phyloP scores from a whole-genome alignment of 2,113 vertebrate species.

The Heterotilapia buettikoferi region DNA sequence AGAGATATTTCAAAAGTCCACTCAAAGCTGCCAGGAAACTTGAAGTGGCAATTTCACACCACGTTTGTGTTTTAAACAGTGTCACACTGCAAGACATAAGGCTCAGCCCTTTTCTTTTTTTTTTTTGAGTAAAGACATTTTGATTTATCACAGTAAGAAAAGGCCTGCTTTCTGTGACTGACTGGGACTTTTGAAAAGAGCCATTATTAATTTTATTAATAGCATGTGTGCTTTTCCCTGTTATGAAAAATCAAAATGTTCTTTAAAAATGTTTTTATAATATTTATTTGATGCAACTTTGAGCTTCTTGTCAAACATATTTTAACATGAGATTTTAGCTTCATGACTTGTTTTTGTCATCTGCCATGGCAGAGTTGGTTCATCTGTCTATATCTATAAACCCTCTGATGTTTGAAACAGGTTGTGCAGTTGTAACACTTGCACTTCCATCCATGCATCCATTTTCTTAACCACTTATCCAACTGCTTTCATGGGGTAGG shows the following conservation, averaged over 20 bases:
- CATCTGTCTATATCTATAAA: neutral
- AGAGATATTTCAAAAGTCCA: neutral
- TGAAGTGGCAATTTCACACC: neutral
- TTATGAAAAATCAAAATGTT: neutral
- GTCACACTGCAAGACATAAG: neutral
- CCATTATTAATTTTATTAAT: neutral
- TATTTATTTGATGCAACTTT: neutral
- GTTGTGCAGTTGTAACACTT: neutral
- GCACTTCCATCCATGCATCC: neutral
- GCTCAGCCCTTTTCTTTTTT: neutral
- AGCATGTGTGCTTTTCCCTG: neutral
- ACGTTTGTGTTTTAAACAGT: neutral
- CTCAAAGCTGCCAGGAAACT: neutral
- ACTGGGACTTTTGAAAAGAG: neutral
- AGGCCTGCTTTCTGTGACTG: neutral
- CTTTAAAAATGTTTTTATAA: neutral
- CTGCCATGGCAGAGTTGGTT: neutral
- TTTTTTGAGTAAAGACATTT: neutral
- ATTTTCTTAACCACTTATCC: neutral
- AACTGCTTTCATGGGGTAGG: neutral
- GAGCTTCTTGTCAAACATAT: neutral
- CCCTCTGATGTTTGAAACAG: neutral
- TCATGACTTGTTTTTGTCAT: neutral
- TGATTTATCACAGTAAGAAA: neutral
- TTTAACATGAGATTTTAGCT: neutral